Percentiles rank a stretch among this genome's conserved stretches.
phyloP scores from a whole-genome alignment of 2,888 invertebrate genomes.

The Leptinotarsa peninsularis region DNA sequence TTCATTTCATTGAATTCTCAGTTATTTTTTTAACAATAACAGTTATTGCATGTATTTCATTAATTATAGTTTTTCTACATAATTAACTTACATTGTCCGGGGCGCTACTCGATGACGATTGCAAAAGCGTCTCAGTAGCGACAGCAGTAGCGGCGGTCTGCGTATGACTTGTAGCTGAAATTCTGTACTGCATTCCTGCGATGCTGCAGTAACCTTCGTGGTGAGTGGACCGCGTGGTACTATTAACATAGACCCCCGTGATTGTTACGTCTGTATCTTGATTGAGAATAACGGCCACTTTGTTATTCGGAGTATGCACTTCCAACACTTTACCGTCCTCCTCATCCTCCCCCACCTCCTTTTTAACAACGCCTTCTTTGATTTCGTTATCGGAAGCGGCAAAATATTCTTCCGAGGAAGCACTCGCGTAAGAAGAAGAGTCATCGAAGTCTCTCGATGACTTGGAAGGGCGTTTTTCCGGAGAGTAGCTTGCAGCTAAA shows the following conservation, averaged over 20 bases:
- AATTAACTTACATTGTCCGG: constrained; percentile 63
- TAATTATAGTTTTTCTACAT: background rate
- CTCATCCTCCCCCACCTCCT: constrained; percentile 65
- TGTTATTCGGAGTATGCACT: constrained; percentile 66
- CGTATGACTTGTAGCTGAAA: constrained; percentile 87
- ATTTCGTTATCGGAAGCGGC: constrained; percentile 67
- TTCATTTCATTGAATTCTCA: too few relatives aligned
- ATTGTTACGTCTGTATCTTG: constrained; percentile 90
- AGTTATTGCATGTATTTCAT: too few relatives aligned
- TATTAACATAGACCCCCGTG: constrained; percentile 85
- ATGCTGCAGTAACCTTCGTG: constrained; percentile 88
- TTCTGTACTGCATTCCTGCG: constrained; percentile 87
- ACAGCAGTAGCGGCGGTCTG: constrained; percentile 88
- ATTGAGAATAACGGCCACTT: constrained; percentile 84
- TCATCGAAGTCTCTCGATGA: constrained; percentile 72
- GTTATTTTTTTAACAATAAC: too few relatives aligned
- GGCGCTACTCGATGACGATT: constrained; percentile 59
- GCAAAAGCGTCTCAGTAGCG: constrained; percentile 71
- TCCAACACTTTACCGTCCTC: constrained; percentile 65
- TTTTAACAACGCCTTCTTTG: constrained; percentile 68
- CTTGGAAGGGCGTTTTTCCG: constrained; percentile 72
- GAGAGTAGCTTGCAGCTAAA: constrained; percentile 85
- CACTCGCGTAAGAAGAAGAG: constrained; percentile 63
- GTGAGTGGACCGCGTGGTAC: constrained; percentile 79
- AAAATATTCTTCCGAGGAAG: constrained; percentile 69